These are phyloP conservation scores for Nansenia antarctica DNA, from an alignment of 2,113 vertebrate genomes.

Conservation along the genomic window DNA sequence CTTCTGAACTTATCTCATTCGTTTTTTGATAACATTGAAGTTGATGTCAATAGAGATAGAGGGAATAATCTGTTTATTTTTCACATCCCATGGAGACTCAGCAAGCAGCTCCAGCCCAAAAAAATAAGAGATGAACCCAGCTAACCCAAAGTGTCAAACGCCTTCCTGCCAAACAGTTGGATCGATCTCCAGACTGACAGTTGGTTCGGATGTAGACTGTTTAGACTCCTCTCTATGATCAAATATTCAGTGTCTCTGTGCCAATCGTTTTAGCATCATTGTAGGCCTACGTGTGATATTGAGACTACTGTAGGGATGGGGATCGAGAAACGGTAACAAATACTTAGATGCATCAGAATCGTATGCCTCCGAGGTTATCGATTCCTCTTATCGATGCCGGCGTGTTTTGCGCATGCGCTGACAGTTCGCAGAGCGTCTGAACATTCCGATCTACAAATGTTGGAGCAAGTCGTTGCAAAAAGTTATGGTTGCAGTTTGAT, in stretches of 20 bases:
- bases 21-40: background rate
- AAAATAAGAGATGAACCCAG: background rate
- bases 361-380: too few relatives aligned
- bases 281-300: background rate
- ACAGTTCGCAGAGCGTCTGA: too few relatives aligned
- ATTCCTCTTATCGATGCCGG: too few relatives aligned
- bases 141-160: background rate
- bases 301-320: background rate
- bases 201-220: too few relatives aligned
- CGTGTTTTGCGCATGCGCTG: too few relatives aligned
- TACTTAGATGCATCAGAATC: too few relatives aligned
- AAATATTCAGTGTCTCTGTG: background rate
- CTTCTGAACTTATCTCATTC: slow-evolving; percentile 3
- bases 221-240: background rate
- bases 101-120: background rate
- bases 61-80: background rate
- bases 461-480: too few relatives aligned
- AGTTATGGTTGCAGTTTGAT: too few relatives aligned
- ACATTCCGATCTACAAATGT: too few relatives aligned
- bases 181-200: background rate
- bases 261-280: background rate
- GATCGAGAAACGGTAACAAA: too few relatives aligned
- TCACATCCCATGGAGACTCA: background rate
- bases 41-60: slow-evolving; percentile 3
- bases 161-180: background rate